Percentiles rank a stretch among this genome's conserved stretches.
phyloP scores from a whole-genome alignment of 2,888 invertebrate species.

The Omphaloscelis lunosa region DNA sequence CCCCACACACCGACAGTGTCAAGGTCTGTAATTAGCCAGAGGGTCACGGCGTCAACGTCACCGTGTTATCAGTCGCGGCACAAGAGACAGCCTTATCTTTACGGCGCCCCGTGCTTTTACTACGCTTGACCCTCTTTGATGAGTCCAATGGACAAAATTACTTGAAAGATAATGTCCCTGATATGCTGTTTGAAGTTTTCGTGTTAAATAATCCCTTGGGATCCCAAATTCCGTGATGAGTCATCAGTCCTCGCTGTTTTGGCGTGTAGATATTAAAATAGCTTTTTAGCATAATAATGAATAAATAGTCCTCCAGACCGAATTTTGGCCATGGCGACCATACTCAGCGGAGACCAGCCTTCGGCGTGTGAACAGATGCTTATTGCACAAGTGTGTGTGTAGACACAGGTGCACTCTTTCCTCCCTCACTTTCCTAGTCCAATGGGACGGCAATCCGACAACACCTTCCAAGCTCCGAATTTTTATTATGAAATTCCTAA shows the following conservation, averaged over 20 bases:
- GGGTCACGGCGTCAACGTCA: constrained; percentile 6
- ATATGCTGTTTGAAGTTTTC: constrained; percentile 33
- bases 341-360: no score
- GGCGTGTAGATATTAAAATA: not conserved
- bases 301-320: no score
- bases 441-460: no score
- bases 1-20: not conserved
- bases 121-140: constrained; percentile 47
- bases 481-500: no score
- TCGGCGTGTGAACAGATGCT: no score
- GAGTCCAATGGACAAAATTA: constrained; percentile 42
- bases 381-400: no score
- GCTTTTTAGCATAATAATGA: not conserved
- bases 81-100: constrained; percentile 52
- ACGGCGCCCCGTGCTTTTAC: constrained; percentile 44
- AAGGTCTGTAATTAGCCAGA: constrained; percentile 42
- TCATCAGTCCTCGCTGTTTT: not conserved
- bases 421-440: no score
- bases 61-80: constrained; percentile 27
- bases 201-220: constrained; percentile 23
- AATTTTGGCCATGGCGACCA: no score
- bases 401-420: no score
- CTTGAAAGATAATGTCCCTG: constrained; percentile 28
- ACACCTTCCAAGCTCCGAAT: no score
- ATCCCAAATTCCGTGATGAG: not conserved